These are phyloP conservation scores for Cataglyphis altisquamis DNA, from an alignment of 2,888 invertebrate genomes.

Conservation along the genomic window DNA sequence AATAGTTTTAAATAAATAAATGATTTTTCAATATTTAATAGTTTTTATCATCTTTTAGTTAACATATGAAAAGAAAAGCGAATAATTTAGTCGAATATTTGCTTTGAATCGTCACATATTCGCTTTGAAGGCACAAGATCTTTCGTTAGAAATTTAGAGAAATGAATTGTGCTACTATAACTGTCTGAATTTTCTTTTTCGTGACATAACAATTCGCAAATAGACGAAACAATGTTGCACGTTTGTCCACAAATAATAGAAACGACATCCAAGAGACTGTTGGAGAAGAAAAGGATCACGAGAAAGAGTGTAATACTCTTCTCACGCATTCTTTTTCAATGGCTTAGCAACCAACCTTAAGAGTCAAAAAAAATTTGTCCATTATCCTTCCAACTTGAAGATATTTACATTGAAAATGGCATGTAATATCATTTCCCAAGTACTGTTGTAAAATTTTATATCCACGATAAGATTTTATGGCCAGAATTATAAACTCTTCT, in stretches of 20 bases:
- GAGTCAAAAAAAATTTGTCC: conserved; percentile 44
- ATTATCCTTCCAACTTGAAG: conserved; percentile 61
- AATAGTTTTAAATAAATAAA: background rate
- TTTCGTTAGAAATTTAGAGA: background rate
- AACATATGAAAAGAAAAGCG: background rate
- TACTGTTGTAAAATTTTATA: conserved; percentile 67
- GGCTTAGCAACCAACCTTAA: conserved; percentile 39
- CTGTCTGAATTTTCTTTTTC: background rate
- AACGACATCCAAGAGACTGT: conserved; percentile 18
- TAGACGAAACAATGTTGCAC: conserved; percentile 26
- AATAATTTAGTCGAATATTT: conserved; percentile 21
- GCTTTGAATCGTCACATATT: background rate
- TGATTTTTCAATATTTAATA: background rate
- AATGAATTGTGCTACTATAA: background rate
- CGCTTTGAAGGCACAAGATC: background rate
- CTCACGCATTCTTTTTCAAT: conserved; percentile 35
- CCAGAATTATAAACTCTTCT: conserved; percentile 13
- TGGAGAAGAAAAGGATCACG: conserved; percentile 25
- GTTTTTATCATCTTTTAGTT: background rate
- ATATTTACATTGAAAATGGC: conserved; percentile 51
- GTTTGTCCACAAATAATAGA: conserved; percentile 49
- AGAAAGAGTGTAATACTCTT: conserved; percentile 30
- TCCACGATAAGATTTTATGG: conserved; percentile 62
- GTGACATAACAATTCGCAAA: conserved; percentile 7
- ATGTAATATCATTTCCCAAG: conserved; percentile 49